Evolutionary conservation across 2,888 invertebrate species (phyloP).

Genomic region (Parapristionchus giblindavisi): DNA sequence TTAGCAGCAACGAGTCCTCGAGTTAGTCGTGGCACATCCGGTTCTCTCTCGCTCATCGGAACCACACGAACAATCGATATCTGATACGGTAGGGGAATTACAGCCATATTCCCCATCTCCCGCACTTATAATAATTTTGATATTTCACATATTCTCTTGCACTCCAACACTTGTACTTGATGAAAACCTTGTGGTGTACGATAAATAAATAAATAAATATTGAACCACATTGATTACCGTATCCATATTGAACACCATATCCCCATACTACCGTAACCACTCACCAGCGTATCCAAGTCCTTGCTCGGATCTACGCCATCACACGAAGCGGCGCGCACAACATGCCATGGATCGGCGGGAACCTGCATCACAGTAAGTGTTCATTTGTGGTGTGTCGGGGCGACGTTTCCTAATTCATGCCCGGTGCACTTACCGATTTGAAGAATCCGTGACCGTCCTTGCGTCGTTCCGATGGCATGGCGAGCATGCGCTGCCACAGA

Average conservation of each 20-base stretch:
- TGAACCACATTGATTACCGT: too few relatives aligned
- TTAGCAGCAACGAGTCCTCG: background rate
- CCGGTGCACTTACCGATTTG: conserved; percentile 4
- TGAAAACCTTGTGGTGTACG: too few relatives aligned
- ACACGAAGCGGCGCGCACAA: background rate
- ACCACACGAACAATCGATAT: conserved; percentile 30
- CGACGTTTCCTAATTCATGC: background rate
- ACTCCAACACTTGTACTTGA: too few relatives aligned
- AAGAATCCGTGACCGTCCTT: conserved; percentile 22
- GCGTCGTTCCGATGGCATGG: conserved; percentile 9
- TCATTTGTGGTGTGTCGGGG: background rate
- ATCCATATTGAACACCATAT: too few relatives aligned
- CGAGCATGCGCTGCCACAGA: conserved; percentile 30
- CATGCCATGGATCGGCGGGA: conserved; percentile 18
- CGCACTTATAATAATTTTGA: too few relatives aligned
- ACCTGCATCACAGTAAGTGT: too few relatives aligned
- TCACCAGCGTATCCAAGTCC: conserved; percentile 38
- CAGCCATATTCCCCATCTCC: too few relatives aligned
- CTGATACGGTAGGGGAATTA: background rate
- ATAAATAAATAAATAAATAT: too few relatives aligned
- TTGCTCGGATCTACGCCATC: conserved; percentile 6
- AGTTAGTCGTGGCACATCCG: conserved; percentile 22
- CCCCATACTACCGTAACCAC: too few relatives aligned
- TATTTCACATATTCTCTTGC: too few relatives aligned
- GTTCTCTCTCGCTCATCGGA: conserved; percentile 22